Base-by-base conservation (phyloP, 2,888 invertebrate genomes). In the Holacanthella duospinosa region DNA sequence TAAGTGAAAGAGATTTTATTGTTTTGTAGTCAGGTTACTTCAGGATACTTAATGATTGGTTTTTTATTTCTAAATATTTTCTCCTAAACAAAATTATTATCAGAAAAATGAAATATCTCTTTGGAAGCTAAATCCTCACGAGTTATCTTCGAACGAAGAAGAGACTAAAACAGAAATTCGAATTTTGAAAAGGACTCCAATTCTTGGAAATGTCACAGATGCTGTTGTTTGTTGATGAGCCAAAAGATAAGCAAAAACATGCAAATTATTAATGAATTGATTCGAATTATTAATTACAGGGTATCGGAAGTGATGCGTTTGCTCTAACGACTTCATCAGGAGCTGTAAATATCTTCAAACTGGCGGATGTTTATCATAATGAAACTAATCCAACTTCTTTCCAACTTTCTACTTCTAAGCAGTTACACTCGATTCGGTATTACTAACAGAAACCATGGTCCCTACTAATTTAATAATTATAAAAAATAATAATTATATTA, bases 41-140 rank as follows among this genome's bases (percentile, higher is more conserved):
- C n/a, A n/a, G n/a, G n/a, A n/a, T n/a, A n/a, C n/a, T n/a, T n/a
- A n/a, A n/a, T n/a, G n/a, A n/a, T n/a, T n/a, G n/a, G n/a, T n/a
- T n/a, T n/a, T n/a, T n/a, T n/a, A n/a, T n/a, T n/a, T n/a, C n/a
- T n/a, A n/a, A n/a, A n/a, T n/a, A n/a, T n/a, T 6, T 36, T 36
- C 6, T 24, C 25, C n/a, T 59, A 55, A 16, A 19, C 36, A 44
- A 61, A 43, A 9, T 36, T 36, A 43, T 24, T 53, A 26, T 60
- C 24, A 72, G 71, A 61, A 64, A 44, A 72, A 68, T 29, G 64
- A 64, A 6, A 59, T 72, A 0, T 62, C 61, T 4, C 56, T 72
- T 12, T 72, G 69, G 69, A 60, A 63, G 25, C 48, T 69, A 36
- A 60, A 59, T 28, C 61, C 65, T 1, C 28, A 29, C 6, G 64